Conservation (phyloP, 2,113 vertebrate genomes). For the Rhinolophus ferrumequinum region DNA sequence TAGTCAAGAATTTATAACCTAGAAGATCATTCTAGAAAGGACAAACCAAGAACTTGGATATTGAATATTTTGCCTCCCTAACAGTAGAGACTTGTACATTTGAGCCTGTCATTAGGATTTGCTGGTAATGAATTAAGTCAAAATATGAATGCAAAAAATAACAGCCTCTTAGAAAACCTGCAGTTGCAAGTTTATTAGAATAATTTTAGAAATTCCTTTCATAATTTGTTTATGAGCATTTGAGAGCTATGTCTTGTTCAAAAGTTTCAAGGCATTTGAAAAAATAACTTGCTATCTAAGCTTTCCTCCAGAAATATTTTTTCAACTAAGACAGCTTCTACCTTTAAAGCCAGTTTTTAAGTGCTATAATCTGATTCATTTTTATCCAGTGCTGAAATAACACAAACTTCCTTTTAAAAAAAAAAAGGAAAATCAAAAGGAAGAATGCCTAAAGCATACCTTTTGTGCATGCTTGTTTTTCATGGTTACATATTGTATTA, state of each 20-base stretch:
- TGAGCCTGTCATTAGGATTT: background rate
- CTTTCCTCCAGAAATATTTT: constrained; percentile 25
- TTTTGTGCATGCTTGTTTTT: background rate
- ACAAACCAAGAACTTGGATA: background rate
- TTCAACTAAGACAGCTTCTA: background rate
- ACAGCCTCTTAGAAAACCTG: background rate
- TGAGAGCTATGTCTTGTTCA: constrained; percentile 24
- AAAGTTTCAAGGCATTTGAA: constrained; percentile 35
- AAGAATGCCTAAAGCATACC: background rate
- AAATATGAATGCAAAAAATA: background rate
- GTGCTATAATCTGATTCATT: background rate
- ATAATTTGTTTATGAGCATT: background rate
- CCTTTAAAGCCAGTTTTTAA: constrained; percentile 41
- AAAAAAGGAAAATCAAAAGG: background rate
- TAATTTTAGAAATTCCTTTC: background rate
- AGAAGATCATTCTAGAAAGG: background rate
- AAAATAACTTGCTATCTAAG: constrained; percentile 24
- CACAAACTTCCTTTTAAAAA: background rate
- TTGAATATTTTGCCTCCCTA: background rate
- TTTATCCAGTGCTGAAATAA: constrained; percentile 40
- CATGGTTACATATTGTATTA: constrained; percentile 17
- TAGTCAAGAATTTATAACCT: background rate
- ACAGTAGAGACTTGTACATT: background rate
- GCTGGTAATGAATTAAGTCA: background rate
- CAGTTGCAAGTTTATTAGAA: background rate